Percentiles rank a stretch among this genome's conserved stretches.
Evolutionary conservation across 2,888 invertebrate species (phyloP).

Genomic region (Aelia acuminata): DNA sequence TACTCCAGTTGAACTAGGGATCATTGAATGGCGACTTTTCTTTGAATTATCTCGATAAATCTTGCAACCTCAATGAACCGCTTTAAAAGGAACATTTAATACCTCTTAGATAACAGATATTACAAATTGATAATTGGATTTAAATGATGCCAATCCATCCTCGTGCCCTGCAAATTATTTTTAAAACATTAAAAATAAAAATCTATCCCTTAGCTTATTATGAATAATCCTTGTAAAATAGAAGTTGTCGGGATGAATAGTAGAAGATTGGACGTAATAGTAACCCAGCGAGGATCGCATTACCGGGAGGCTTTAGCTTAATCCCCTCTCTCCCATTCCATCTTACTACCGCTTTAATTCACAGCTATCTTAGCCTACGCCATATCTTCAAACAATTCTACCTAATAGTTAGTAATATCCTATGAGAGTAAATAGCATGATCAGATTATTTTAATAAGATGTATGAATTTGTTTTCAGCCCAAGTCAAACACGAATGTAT

Average conservation of each 20-base stretch:
- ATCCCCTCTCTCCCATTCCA: neutral
- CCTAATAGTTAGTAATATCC: neutral
- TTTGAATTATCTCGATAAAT: too few relatives aligned
- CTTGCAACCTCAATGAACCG: too few relatives aligned
- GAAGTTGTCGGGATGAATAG: neutral
- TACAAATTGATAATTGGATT: too few relatives aligned
- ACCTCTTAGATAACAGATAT: too few relatives aligned
- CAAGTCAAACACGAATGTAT: neutral
- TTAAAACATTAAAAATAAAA: neutral
- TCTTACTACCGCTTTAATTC: constrained; percentile 16
- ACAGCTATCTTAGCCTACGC: neutral
- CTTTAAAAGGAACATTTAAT: too few relatives aligned
- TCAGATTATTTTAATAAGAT: neutral
- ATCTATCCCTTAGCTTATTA: neutral
- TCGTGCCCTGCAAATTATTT: neutral
- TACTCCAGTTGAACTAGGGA: too few relatives aligned
- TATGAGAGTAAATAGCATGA: neutral
- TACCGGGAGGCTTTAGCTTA: neutral
- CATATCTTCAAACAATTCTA: neutral
- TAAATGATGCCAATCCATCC: too few relatives aligned
- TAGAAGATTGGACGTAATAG: constrained; percentile 1
- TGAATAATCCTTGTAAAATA: neutral
- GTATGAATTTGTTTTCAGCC: neutral
- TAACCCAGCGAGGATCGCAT: neutral
- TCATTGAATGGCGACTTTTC: too few relatives aligned